Percentiles rank a stretch among this genome's conserved stretches.
Conservation (phyloP, 2,888 invertebrate species). For the Aphidius colemani region DNA sequence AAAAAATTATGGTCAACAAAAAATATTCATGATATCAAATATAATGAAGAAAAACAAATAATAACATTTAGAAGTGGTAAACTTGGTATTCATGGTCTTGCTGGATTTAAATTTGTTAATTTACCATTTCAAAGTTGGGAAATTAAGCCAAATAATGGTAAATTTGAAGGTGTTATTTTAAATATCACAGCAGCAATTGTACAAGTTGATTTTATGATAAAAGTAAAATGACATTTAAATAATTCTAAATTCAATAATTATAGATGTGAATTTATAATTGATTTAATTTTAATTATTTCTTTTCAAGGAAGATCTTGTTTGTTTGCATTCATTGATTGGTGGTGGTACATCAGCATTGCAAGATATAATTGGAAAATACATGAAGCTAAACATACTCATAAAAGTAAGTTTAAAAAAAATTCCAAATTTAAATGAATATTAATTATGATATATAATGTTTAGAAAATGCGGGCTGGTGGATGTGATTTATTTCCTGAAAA, state of each 20-base stretch:
- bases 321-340: slow-evolving; percentile 55
- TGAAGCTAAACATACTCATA: slow-evolving; percentile 66
- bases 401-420: slow-evolving; percentile 60
- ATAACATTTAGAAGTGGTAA: slow-evolving; percentile 77
- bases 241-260: background rate
- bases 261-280: background rate
- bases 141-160: slow-evolving; percentile 70
- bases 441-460: background rate
- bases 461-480: slow-evolving; percentile 67
- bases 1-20: slow-evolving; percentile 69
- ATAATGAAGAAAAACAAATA: slow-evolving; percentile 82
- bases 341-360: slow-evolving; percentile 68
- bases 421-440: background rate
- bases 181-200: slow-evolving; percentile 65
- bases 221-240: slow-evolving; percentile 42
- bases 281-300: slow-evolving; percentile 1
- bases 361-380: slow-evolving; percentile 66
- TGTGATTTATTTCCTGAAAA: slow-evolving; percentile 83
- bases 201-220: slow-evolving; percentile 64
- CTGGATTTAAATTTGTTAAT: slow-evolving; percentile 75
- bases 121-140: slow-evolving; percentile 89
- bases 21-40: slow-evolving; percentile 78
- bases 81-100: slow-evolving; percentile 70
- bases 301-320: slow-evolving; percentile 58
- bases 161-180: slow-evolving; percentile 57